phyloP scores from a whole-genome alignment of 2,797 vertebrate genomes.

The Falco berigora region DNA sequence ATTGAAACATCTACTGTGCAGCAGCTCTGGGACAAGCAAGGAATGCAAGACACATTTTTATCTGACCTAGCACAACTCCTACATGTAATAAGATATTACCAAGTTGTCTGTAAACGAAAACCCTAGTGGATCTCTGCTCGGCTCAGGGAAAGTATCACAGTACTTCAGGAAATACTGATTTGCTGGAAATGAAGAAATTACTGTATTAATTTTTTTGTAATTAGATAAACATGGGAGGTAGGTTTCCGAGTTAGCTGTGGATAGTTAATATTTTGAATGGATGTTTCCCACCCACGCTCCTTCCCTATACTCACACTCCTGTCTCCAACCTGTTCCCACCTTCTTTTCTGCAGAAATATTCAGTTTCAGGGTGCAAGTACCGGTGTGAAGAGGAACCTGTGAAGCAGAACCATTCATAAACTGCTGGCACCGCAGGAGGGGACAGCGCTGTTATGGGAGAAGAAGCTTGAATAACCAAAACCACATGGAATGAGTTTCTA shows the following conservation, averaged over 20 bases:
- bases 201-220: not conserved
- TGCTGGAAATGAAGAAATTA: not conserved
- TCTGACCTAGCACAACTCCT: not conserved
- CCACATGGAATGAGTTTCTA: not conserved
- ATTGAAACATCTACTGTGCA: not conserved
- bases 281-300: not conserved
- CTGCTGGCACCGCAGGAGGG: not conserved
- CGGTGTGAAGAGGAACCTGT: not conserved
- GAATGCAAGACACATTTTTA: not conserved
- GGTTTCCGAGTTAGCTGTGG: not conserved
- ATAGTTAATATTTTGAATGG: not conserved
- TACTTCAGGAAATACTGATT: not conserved
- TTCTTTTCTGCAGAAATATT: not conserved
- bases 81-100: not conserved
- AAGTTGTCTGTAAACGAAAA: not conserved
- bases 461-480: not conserved
- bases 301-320: not conserved
- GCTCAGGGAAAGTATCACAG: not conserved
- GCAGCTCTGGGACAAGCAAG: not conserved
- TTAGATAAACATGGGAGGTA: not conserved
- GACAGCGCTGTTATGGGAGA: not conserved
- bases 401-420: not conserved
- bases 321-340: not conserved
- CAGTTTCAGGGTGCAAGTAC: not conserved
- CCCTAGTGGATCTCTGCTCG: not conserved